A percentile compares a stretch with the other conserved stretches of the same genome.
Evolutionary conservation across 2,888 invertebrate genomes (phyloP).

Genomic region (Exocentrus adspersus): DNA sequence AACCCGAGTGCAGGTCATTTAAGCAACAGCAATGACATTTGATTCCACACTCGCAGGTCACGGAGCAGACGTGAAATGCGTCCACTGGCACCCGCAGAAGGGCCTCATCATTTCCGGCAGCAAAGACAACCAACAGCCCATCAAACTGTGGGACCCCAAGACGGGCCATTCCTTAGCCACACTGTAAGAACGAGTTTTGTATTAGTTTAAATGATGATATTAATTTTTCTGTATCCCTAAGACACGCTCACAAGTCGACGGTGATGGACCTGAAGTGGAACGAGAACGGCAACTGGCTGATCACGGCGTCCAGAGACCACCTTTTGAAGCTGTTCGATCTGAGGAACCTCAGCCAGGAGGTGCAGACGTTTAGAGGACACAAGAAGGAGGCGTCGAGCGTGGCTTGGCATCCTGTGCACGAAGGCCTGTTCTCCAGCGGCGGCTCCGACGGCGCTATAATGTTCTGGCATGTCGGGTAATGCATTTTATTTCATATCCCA

Average conservation of each 20-base stretch:
- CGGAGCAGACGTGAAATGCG: slow-evolving; percentile 98
- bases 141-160: slow-evolving; percentile 99
- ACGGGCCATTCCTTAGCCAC: slow-evolving; percentile 95
- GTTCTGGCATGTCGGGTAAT: slow-evolving; percentile 98
- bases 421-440: slow-evolving; percentile 96
- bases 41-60: slow-evolving; percentile 73
- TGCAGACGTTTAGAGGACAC: slow-evolving; percentile 98
- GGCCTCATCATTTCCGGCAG: slow-evolving; percentile 97
- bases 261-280: slow-evolving; percentile 99
- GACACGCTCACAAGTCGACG: slow-evolving; percentile 98
- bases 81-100: slow-evolving; percentile 99
- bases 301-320: slow-evolving; percentile 98
- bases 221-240: slow-evolving; percentile 57
- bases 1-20: no score
- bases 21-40: no score
- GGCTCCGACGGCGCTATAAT: slow-evolving; percentile 98
- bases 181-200: slow-evolving; percentile 69
- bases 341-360: slow-evolving; percentile 92
- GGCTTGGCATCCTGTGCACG: slow-evolving; percentile 99
- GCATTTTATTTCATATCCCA: slow-evolving; percentile 7
- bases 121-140: slow-evolving; percentile 99
- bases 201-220: not conserved
- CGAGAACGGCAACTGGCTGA: slow-evolving; percentile 98
- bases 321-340: slow-evolving; percentile 97
- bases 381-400: slow-evolving; percentile 98